Conservation (phyloP, 2,888 invertebrate genomes). For the Epinotia nisella region DNA sequence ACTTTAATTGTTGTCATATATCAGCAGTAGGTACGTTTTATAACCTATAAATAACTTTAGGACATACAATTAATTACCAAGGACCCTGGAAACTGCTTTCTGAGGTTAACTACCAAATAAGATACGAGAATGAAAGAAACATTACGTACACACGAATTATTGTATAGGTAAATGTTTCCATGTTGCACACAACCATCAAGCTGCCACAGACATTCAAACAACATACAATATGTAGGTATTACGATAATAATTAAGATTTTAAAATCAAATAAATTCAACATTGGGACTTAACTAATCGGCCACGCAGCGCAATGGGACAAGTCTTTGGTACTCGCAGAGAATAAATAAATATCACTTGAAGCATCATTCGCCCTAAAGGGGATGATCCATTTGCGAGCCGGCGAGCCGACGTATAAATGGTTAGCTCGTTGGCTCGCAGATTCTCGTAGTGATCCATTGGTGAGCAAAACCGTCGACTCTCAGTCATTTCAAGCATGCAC, state of each 20-base stretch:
- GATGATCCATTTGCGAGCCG: no score
- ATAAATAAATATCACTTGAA: conserved; percentile 57
- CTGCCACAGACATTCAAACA: conserved; percentile 26
- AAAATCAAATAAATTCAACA: conserved; percentile 30
- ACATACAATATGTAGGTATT: conserved; percentile 16
- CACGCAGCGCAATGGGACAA: conserved; percentile 44
- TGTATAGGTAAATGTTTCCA: neutral
- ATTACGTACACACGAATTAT: neutral
- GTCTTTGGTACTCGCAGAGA: conserved; percentile 69
- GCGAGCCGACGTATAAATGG: no score
- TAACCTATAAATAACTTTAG: no score
- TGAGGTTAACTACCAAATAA: conserved; percentile 14
- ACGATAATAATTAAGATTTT: conserved; percentile 18
- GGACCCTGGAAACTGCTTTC: neutral
- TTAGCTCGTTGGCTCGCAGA: no score
- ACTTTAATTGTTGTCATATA: no score
- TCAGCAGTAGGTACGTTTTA: no score
- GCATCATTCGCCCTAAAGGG: conserved; percentile 55
- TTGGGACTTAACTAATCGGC: conserved; percentile 30
- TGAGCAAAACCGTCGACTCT: no score
- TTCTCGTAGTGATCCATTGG: no score
- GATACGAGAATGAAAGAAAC: neutral
- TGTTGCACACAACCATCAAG: conserved; percentile 16
- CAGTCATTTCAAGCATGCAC: no score
- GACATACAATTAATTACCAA: neutral